These are phyloP conservation scores for Myiothlypis chrysogaster DNA, from an alignment of 2,797 vertebrate genomes.

Conservation along the genomic window DNA sequence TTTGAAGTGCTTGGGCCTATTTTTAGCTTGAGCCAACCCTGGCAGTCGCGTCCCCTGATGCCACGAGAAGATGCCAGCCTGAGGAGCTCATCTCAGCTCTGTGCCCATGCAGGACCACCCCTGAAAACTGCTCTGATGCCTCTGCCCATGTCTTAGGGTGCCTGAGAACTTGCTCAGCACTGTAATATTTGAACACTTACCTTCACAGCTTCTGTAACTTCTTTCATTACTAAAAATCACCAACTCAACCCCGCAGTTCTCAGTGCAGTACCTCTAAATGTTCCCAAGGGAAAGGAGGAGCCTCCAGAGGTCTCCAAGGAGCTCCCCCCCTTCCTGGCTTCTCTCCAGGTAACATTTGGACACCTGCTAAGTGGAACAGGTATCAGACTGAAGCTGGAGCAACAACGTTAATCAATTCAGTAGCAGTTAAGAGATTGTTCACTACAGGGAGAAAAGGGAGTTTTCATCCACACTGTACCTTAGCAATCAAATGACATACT, in stretches of 20 bases:
- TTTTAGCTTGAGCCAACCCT: conserved; percentile 40
- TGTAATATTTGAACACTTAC: not conserved
- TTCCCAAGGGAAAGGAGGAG: not conserved
- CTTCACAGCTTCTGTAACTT: not conserved
- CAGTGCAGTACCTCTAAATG: not conserved
- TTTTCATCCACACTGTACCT: not conserved
- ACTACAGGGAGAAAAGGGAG: not conserved
- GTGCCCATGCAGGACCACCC: not conserved
- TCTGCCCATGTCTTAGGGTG: not conserved
- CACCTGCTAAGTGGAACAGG: not conserved
- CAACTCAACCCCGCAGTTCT: not conserved
- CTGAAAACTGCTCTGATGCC: not conserved
- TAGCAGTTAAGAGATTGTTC: not conserved
- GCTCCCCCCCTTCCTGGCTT: not conserved
- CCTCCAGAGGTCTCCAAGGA: not conserved
- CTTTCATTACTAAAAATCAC: not conserved
- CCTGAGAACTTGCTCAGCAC: not conserved
- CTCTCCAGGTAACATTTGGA: not conserved
- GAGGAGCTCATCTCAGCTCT: not conserved
- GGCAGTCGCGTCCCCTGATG: conserved; percentile 24
- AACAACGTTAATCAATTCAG: not conserved
- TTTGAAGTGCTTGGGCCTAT: conserved; percentile 68
- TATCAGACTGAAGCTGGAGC: not conserved
- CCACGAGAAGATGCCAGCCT: not conserved
- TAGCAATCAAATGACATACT: not conserved